Conservation (phyloP, 2,888 invertebrate species). For the Fragum whitleyi region DNA sequence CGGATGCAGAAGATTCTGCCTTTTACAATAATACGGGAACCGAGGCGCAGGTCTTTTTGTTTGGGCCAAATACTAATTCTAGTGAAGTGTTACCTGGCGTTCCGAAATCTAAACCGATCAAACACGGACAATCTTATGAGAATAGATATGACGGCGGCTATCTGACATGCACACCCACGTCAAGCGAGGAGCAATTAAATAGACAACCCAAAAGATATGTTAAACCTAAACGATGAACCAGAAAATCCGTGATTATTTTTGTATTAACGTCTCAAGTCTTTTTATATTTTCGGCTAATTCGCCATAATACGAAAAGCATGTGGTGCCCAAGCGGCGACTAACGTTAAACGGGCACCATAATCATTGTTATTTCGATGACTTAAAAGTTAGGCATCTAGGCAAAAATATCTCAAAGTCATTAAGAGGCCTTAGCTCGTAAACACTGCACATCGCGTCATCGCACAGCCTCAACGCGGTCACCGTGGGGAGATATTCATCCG, state of each 20-base stretch:
- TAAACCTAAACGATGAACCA: neutral
- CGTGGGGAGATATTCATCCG: too few species aligned
- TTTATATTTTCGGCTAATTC: too few species aligned
- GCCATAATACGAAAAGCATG: too few species aligned
- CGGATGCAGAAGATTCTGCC: neutral
- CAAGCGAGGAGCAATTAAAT: neutral
- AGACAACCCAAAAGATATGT: constrained; percentile 7
- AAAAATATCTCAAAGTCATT: too few species aligned
- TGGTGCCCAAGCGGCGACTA: too few species aligned
- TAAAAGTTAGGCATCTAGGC: too few species aligned
- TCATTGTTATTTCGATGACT: too few species aligned
- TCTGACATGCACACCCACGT: constrained; percentile 6
- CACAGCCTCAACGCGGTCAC: too few species aligned
- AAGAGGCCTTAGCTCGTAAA: too few species aligned
- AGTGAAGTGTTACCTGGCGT: neutral
- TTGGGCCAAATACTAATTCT: neutral
- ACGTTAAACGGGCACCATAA: too few species aligned
- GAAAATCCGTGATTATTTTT: neutral
- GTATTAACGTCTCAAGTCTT: too few species aligned
- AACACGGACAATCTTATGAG: neutral
- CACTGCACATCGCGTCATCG: too few species aligned
- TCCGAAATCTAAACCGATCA: neutral
- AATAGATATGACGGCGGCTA: neutral
- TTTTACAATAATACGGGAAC: neutral
- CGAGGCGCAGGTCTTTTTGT: neutral